Conservation (phyloP, 1,140 invertebrate species). For the Drosophila paulistorum region DNA sequence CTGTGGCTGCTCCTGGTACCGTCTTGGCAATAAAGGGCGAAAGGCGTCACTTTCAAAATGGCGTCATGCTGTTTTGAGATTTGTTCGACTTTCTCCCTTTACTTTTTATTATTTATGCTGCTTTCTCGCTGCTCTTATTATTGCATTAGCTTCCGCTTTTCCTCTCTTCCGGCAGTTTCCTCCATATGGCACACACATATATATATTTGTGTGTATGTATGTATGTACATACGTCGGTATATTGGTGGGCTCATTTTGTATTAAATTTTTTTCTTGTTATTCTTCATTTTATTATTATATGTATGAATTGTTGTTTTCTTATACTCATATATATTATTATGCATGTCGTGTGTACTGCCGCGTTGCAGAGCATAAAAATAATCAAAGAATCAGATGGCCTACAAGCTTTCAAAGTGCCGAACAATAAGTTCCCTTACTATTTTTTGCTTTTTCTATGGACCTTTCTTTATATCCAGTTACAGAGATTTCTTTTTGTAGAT, state of each 20-base stretch:
- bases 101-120: slow-evolving; percentile 50
- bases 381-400: background rate
- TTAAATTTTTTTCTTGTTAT: slow-evolving; percentile 42
- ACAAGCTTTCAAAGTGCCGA: background rate
- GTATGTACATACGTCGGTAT: background rate
- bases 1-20: slow-evolving; percentile 10
- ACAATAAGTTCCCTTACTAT: background rate
- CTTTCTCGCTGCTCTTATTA: slow-evolving; percentile 49
- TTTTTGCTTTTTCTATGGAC: too few relatives aligned
- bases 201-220: background rate
- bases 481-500: too few relatives aligned
- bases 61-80: slow-evolving; percentile 61
- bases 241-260: slow-evolving; percentile 27
- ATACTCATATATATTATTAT: slow-evolving; percentile 61
- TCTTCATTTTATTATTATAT: slow-evolving; percentile 54
- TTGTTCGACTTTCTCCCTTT: slow-evolving; percentile 32
- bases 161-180: background rate
- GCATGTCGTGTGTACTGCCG: slow-evolving; percentile 62
- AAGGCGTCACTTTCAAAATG: slow-evolving; percentile 68
- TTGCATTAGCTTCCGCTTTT: slow-evolving; percentile 52
- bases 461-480: too few relatives aligned
- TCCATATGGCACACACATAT: background rate
- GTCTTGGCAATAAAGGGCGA: slow-evolving; percentile 50
- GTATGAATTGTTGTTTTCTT: slow-evolving; percentile 49
- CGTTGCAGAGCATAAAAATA: slow-evolving; percentile 15